Evolutionary conservation across 2,113 vertebrate genomes (phyloP).

Genomic region (Brachypteracias leptosomus): DNA sequence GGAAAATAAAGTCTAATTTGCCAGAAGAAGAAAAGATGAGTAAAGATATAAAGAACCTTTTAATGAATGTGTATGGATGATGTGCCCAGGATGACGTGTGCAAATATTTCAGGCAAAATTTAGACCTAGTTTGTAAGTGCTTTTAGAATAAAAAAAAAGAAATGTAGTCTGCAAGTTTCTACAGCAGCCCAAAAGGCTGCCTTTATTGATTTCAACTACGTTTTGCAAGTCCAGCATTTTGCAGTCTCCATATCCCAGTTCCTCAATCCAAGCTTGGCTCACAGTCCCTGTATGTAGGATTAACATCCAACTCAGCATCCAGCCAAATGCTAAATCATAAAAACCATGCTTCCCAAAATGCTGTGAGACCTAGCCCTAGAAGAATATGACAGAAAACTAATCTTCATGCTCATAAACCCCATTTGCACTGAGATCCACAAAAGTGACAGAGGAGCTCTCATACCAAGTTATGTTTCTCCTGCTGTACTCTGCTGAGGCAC

Average conservation of each 20-base stretch:
- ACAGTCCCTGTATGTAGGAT: not conserved
- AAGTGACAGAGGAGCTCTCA: not conserved
- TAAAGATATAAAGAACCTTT: not conserved
- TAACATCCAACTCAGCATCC: not conserved
- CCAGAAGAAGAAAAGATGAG: not conserved
- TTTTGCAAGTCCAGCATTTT: not conserved
- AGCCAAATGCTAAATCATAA: not conserved
- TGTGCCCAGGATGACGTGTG: not conserved
- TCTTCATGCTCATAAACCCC: not conserved
- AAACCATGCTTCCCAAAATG: not conserved
- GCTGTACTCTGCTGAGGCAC: fast-evolving
- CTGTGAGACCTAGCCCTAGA: not conserved
- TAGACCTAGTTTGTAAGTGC: not conserved
- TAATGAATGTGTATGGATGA: not conserved
- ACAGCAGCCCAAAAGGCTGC: not conserved
- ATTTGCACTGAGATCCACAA: not conserved
- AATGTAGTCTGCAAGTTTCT: not conserved
- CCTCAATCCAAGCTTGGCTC: not conserved
- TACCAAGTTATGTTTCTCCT: not conserved
- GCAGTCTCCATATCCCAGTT: not conserved
- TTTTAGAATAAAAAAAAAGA: not conserved
- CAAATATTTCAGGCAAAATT: not conserved
- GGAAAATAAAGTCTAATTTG: not conserved
- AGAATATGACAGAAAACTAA: not conserved
- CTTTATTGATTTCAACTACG: not conserved